phyloP scores from a whole-genome alignment of 2,888 invertebrate genomes.

The Volucella inanis region DNA sequence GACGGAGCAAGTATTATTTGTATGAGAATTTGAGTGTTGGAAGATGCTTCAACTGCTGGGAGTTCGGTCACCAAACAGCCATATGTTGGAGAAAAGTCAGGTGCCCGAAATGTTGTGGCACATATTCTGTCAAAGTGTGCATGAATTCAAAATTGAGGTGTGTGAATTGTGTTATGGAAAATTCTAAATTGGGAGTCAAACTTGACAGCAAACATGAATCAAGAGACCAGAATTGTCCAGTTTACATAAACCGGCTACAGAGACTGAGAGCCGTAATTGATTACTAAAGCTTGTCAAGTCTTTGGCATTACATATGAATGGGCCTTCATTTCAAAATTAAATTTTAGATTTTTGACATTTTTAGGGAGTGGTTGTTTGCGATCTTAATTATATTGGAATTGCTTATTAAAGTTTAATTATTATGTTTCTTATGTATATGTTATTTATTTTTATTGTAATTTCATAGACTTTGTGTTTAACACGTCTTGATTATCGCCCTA shows the following conservation, averaged over 20 bases:
- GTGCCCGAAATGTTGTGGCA: conserved; percentile 16
- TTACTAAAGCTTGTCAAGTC: background rate
- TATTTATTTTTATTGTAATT: too few species aligned
- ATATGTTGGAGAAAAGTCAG: background rate
- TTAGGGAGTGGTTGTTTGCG: too few species aligned
- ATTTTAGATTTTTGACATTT: too few species aligned
- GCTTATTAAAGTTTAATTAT: too few species aligned
- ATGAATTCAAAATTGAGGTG: background rate
- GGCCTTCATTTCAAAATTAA: too few species aligned
- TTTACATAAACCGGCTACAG: conserved; percentile 1
- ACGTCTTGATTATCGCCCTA: too few species aligned
- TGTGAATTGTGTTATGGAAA: conserved; percentile 16
- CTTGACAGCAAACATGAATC: conserved; percentile 17
- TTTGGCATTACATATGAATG: too few species aligned
- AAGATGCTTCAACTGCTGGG: conserved; percentile 35
- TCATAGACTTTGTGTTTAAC: too few species aligned
- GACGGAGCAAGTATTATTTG: conserved; percentile 17
- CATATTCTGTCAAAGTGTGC: background rate
- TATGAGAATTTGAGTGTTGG: background rate
- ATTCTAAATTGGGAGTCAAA: background rate
- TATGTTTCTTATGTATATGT: too few species aligned
- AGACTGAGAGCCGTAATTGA: conserved; percentile 16
- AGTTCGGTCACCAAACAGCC: conserved; percentile 1
- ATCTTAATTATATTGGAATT: too few species aligned
- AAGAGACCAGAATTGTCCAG: conserved; percentile 12